phyloP scores from a whole-genome alignment of 2,113 vertebrate species.

The Psittacus erithacus region DNA sequence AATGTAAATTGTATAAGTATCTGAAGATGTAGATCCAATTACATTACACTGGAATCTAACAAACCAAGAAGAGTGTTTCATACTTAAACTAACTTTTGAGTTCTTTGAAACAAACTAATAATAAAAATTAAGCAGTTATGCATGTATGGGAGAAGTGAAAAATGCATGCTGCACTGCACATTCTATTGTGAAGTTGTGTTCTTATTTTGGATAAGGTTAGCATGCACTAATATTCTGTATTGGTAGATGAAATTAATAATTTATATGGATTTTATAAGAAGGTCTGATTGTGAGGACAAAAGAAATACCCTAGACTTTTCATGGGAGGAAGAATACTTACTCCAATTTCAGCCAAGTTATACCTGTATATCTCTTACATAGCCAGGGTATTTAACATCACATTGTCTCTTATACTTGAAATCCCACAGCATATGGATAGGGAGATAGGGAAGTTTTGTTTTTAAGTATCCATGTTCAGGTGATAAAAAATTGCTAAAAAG shows the following conservation, averaged over 20 bases:
- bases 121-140: neutral
- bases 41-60: neutral
- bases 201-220: neutral
- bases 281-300: neutral
- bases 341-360: neutral
- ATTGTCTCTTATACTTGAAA: neutral
- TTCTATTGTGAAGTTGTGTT: neutral
- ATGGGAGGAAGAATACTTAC: neutral
- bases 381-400: neutral
- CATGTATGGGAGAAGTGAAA: neutral
- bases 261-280: neutral
- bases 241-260: neutral
- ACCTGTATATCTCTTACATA: neutral
- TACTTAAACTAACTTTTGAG: neutral
- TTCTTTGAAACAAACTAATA: neutral
- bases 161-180: neutral
- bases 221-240: neutral
- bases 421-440: neutral
- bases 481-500: neutral
- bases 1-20: neutral
- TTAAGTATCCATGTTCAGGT: neutral
- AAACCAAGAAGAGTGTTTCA: neutral
- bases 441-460: neutral
- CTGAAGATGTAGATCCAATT: neutral
- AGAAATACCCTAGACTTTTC: neutral